phyloP scores from a whole-genome alignment of 2,888 invertebrate genomes.

The Cephus rjabovi region DNA sequence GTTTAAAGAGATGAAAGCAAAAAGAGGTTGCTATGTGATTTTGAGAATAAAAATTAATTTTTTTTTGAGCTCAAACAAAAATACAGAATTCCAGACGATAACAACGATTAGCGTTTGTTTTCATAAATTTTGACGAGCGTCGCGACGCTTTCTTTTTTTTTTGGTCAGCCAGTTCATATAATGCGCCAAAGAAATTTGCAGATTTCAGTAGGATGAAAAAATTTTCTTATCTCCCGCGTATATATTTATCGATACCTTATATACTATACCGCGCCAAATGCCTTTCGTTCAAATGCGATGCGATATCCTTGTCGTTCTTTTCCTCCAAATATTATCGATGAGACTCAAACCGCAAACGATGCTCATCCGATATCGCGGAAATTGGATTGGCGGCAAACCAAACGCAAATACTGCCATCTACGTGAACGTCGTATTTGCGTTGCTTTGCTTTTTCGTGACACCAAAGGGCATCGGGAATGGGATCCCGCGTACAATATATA shows the following conservation, averaged over 20 bases:
- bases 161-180: slow-evolving; percentile 7
- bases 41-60: not conserved
- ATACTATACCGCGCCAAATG: not conserved
- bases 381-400: slow-evolving; percentile 39
- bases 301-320: not conserved
- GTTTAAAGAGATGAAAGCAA: not conserved
- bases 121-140: too few species aligned
- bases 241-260: not conserved
- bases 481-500: not conserved
- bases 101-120: too few species aligned
- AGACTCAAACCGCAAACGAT: slow-evolving; percentile 34
- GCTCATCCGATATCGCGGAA: slow-evolving; percentile 33
- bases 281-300: not conserved
- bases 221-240: not conserved
- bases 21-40: not conserved
- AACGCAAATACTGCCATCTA: slow-evolving; percentile 19
- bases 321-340: slow-evolving; percentile 30
- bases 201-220: not conserved
- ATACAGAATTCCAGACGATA: not conserved
- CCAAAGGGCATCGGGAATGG: not conserved
- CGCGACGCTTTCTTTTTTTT: too few species aligned
- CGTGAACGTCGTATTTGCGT: not conserved
- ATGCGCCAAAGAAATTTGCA: not conserved
- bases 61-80: not conserved
- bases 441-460: slow-evolving; percentile 1